phyloP scores from a whole-genome alignment of 2,888 invertebrate genomes.

The Venusia cambrica region DNA sequence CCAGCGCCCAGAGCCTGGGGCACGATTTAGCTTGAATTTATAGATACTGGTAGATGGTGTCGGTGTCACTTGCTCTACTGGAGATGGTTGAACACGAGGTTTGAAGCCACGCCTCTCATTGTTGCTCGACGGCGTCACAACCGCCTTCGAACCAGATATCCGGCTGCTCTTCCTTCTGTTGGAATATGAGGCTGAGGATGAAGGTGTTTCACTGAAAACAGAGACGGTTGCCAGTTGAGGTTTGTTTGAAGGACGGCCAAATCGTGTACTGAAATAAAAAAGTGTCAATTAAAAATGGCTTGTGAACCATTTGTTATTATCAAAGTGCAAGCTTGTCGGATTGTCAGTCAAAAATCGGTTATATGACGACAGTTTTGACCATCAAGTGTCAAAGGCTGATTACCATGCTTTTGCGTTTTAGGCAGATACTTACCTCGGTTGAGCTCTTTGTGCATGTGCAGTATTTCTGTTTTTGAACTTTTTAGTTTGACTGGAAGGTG shows the following conservation, averaged over 20 bases:
- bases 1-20: conserved; percentile 93
- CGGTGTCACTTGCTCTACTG: conserved; percentile 76
- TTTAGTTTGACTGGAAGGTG: conserved; percentile 57
- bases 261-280: conserved; percentile 71
- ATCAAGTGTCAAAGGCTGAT: no score
- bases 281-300: conserved; percentile 32
- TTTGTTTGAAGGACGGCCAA: conserved; percentile 70
- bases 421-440: conserved; percentile 57
- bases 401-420: conserved; percentile 6
- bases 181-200: conserved; percentile 65
- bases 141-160: conserved; percentile 66
- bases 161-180: conserved; percentile 77
- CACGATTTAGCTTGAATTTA: conserved; percentile 90
- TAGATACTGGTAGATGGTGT: conserved; percentile 83
- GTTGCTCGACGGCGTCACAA: conserved; percentile 63
- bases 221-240: conserved; percentile 84
- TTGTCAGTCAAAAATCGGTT: conserved; percentile 26
- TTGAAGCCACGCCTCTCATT: conserved; percentile 84
- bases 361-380: conserved; percentile 26
- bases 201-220: conserved; percentile 83
- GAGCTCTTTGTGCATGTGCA: conserved; percentile 53
- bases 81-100: conserved; percentile 82
- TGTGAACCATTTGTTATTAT: no score
- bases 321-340: no score
- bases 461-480: conserved; percentile 71